These are phyloP conservation scores for Ardeotis arabs DNA, from an alignment of 2,113 vertebrate genomes.

Conservation along the genomic window DNA sequence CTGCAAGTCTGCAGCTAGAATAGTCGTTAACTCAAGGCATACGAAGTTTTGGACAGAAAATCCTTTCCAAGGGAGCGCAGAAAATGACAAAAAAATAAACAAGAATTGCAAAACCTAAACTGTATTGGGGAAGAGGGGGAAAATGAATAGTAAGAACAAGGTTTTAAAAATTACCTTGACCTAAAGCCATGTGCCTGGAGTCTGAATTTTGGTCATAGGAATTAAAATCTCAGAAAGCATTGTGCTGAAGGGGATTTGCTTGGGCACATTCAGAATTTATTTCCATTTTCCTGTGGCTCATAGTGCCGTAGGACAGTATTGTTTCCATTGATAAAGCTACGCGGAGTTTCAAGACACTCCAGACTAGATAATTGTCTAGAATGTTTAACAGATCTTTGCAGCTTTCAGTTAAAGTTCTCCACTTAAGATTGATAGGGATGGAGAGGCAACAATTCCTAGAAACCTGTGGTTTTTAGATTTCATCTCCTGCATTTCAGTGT, in stretches of 20 bases:
- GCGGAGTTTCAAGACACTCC: neutral
- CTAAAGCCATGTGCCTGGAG: neutral
- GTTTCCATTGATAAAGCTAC: neutral
- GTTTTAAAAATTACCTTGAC: neutral
- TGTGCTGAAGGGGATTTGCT: neutral
- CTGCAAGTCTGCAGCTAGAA: neutral
- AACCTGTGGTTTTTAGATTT: neutral
- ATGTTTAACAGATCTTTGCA: neutral
- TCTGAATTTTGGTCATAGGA: neutral
- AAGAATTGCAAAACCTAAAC: neutral
- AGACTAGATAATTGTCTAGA: neutral
- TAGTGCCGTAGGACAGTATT: neutral
- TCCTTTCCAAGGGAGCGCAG: neutral
- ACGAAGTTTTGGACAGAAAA: neutral
- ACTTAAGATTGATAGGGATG: neutral
- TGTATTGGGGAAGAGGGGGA: rapidly evolving
- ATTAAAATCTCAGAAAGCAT: neutral
- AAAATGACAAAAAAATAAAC: neutral
- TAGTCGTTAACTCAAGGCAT: neutral
- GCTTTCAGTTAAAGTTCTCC: neutral
- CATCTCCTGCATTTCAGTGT: neutral
- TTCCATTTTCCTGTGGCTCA: neutral
- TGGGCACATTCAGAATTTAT: neutral
- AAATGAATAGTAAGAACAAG: neutral
- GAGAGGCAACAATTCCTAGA: neutral